These are phyloP conservation scores for Camarhynchus parvulus DNA, from an alignment of 2,113 vertebrate genomes.

Conservation along the genomic window DNA sequence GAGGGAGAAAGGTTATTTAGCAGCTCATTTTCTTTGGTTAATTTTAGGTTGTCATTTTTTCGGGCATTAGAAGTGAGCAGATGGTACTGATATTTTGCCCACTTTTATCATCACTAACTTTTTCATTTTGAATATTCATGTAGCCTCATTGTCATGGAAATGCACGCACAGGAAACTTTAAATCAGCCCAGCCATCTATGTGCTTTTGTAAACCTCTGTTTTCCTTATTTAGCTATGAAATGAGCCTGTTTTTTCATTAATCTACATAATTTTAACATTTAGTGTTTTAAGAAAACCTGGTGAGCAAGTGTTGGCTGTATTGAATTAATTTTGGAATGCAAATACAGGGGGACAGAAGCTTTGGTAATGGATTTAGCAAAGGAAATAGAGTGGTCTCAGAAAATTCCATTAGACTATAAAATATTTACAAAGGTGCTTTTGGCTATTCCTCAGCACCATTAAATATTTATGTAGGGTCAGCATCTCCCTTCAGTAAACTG, in stretches of 20 bases:
- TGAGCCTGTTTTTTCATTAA: neutral
- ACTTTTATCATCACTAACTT: slow-evolving; percentile 27
- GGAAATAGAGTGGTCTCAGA: neutral
- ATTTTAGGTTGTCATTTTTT: slow-evolving; percentile 54
- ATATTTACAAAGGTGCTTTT: neutral
- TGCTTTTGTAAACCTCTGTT: slow-evolving; percentile 18
- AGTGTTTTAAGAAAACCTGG: neutral
- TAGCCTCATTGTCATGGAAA: slow-evolving; percentile 66
- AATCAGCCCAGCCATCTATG: neutral
- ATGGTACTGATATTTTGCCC: slow-evolving; percentile 63
- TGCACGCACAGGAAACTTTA: slow-evolving; percentile 15
- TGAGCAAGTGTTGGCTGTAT: neutral
- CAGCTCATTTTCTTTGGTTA: slow-evolving; percentile 10
- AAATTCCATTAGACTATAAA: neutral
- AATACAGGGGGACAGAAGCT: neutral
- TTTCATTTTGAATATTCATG: slow-evolving; percentile 38
- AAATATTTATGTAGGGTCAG: neutral
- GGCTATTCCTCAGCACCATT: neutral
- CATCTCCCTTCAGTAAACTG: neutral
- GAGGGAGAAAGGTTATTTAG: neutral
- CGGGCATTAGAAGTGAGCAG: slow-evolving; percentile 38
- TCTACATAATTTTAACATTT: neutral
- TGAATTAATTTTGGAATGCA: neutral
- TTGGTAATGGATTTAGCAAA: neutral
- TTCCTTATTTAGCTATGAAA: slow-evolving; percentile 18